Base-by-base conservation (phyloP, 2,797 vertebrate species). In the Craterocephalus amniculus region DNA sequence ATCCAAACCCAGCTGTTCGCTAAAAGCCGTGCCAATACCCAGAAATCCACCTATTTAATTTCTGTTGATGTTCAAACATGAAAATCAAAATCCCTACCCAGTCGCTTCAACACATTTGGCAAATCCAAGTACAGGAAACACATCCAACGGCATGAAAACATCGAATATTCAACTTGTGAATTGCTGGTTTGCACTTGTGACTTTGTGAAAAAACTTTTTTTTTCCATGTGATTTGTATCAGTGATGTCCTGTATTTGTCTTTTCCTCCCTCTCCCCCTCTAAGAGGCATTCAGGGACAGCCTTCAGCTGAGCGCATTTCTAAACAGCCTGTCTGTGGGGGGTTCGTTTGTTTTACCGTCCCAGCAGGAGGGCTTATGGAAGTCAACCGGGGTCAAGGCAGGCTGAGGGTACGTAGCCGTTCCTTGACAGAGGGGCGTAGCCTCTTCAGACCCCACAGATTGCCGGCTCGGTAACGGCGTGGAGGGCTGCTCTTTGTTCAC, bases 301-400 rank as follows among this genome's bases (percentile, higher is more conserved):
- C 90, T 89, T 89, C 85, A 88, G 74, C 86, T 78, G 81, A 76
- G 74, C 71, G 56, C 80, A 83, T 90, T 88, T 92, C 89, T 87
- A 93, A 93, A 92, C 89, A 92, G 77, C 82, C 87, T 89, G 89
- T 92, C 90, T 87, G 59, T 69, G 77, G 87, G 84, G 83, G 87
- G 88, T 76, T 78, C 52, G 87, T 94, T 94, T 94, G 92, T 94
- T 94, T 93, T 92, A 93, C 85, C 80, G 81, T 90, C 89, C 84
- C 91, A 85, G 90, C 83, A 90, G 90, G 91, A 90, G 91, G 90
- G 83, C 83, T 87, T 86, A 90, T 87, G 83, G 68, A 69, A 92
- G 91, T 93, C 92, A 91, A 91, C 76, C 71, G 61, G 85, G 92
- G 92, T 94, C 92, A 91, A 83, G 81, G 83, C 82, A 88, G 82